Evolutionary conservation across 2,113 vertebrate species (phyloP), one percentile per base, ranked within the genome.

Genomic region (Seriola aureovittata): DNA sequence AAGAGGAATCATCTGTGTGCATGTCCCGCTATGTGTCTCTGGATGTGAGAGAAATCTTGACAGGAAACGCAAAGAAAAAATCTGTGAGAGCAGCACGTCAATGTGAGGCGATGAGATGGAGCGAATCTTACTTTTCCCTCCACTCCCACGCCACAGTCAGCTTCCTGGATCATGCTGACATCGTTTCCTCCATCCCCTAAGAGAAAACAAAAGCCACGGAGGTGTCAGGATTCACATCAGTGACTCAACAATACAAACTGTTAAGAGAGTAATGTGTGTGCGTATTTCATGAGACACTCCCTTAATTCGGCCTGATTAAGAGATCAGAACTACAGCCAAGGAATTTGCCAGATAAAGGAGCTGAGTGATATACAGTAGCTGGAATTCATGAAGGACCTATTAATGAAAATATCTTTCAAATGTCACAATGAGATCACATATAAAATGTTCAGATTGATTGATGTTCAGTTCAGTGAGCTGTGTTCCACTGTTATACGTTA

Each of bases 131-230:
- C 98, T 97, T 98, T 99, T 86, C 98, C 98, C 94, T 99, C 98
- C 87, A 99, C 98, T 78, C 98, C 98, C 88, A 99, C 98, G 52
- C 98, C 98, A 59, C 98, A 99, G 95, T 99, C 98, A 0, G 98
- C 96, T 92, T 99, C 98, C 95, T 99, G 98, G 92, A 99, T 99
- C 98, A 99, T 99, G 93, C 98, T 99, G 91, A 99, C 98, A 62
- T 99, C 98, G 85, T 99, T 99, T 93, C 98, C 98, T 90, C 98
- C 98, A 0, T 99, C 98, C 92, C 98, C 98, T 99, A 94, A 74
- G 86, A 92, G 89, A 94, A 63, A 87, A 93, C 83, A 91, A 91
- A 78, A 91, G 89, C 84, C 90, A 89, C 8, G 68, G 81, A 86
- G 71, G 90, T 89, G 92, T 93, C 84, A 91, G 73, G 66, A 91